Conservation (phyloP, 2,797 vertebrate genomes). For the Loris lydekkerianus region DNA sequence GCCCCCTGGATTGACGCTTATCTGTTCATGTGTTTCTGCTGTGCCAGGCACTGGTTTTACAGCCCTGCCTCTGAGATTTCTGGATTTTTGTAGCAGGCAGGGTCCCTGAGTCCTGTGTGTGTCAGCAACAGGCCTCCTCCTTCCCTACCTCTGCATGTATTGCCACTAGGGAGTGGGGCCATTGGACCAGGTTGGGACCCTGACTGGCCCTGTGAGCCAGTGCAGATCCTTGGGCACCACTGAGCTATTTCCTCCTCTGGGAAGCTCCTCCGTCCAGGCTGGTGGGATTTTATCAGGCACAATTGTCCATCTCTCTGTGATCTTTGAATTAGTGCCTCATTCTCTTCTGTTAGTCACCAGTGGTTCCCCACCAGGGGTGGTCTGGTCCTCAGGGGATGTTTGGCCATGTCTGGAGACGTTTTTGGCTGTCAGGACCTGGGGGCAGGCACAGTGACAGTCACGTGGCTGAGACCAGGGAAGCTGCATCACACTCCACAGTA, state of each 20-base stretch:
- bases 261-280: not conserved
- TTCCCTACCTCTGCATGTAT: not conserved
- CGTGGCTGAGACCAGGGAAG: not conserved
- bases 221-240: rapidly evolving
- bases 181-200: not conserved
- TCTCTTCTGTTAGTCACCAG: rapidly evolving
- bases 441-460: not conserved
- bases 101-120: rapidly evolving
- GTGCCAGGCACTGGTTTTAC: not conserved
- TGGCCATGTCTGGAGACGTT: not conserved
- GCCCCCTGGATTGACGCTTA: too few species aligned
- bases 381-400: too few species aligned
- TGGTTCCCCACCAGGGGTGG: not conserved
- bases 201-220: not conserved
- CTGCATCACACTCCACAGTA: too few species aligned
- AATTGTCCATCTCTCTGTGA: rapidly evolving
- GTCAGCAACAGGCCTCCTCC: not conserved
- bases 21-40: not conserved
- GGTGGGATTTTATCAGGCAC: rapidly evolving
- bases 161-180: not conserved
- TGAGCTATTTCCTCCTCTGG: not conserved
- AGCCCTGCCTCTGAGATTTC: not conserved
- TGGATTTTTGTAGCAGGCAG: not conserved
- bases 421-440: not conserved
- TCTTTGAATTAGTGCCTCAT: rapidly evolving